Evolutionary conservation across 92 coral and sea anemone species (phyloP).

Genomic region (Epizoanthus stellaris): DNA sequence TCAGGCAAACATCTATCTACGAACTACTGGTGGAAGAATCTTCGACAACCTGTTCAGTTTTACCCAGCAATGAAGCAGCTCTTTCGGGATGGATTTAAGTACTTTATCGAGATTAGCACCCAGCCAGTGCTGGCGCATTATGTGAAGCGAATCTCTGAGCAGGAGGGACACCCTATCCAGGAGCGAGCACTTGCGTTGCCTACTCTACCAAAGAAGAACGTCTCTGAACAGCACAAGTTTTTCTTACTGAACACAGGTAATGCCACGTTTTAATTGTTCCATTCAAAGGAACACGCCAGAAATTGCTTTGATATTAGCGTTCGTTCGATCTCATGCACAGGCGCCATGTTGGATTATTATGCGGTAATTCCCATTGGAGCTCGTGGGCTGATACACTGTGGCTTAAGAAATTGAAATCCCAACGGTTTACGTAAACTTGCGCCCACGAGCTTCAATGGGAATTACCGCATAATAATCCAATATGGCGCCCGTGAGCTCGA

Average conservation of each 20-base stretch:
- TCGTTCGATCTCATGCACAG: too few species aligned
- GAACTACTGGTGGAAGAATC: slow-evolving; percentile 86
- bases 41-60: slow-evolving; percentile 76
- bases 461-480: too few species aligned
- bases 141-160: slow-evolving; percentile 58
- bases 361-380: too few species aligned
- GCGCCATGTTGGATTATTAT: too few species aligned
- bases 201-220: slow-evolving; percentile 70
- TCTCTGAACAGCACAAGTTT: slow-evolving; percentile 55
- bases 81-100: slow-evolving; percentile 66
- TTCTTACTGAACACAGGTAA: slow-evolving; percentile 55
- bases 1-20: slow-evolving; percentile 52
- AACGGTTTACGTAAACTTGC: too few species aligned
- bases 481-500: too few species aligned
- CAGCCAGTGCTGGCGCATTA: slow-evolving; percentile 75
- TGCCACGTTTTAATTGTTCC: too few species aligned
- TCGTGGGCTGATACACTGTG: too few species aligned
- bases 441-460: too few species aligned
- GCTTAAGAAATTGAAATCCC: too few species aligned
- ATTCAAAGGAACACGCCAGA: too few species aligned
- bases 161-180: slow-evolving; percentile 30
- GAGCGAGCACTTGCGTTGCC: slow-evolving; percentile 37
- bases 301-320: too few species aligned
- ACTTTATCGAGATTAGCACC: slow-evolving; percentile 75
- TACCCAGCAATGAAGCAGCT: slow-evolving; percentile 58